Conservation (phyloP, 92 coral and sea anemone species). For the Blastomussa wellsi region DNA sequence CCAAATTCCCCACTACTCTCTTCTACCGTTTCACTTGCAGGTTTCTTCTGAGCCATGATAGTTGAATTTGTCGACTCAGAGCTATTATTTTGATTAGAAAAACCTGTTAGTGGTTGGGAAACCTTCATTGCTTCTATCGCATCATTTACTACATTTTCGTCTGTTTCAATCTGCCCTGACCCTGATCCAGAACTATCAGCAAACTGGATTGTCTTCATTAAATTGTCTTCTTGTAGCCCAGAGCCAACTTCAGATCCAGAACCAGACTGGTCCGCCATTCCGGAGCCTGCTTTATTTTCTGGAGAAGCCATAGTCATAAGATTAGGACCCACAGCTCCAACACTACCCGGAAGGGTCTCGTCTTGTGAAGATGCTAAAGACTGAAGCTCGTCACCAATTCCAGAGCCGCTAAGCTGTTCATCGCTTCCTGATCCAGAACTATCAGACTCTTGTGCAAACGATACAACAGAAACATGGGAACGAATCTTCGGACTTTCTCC, state of each 20-base stretch:
- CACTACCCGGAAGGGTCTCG: slow-evolving; percentile 90
- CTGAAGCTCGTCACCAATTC: slow-evolving; percentile 1
- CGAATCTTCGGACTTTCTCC: slow-evolving; percentile 22
- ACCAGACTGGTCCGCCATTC: slow-evolving; percentile 49
- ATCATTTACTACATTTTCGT: slow-evolving; percentile 13
- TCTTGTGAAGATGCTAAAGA: slow-evolving; percentile 48
- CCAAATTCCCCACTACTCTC: slow-evolving; percentile 50
- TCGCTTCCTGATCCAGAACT: slow-evolving; percentile 42
- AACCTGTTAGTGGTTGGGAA: slow-evolving; percentile 21
- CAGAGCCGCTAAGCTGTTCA: slow-evolving; percentile 26
- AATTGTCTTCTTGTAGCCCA: slow-evolving; percentile 25
- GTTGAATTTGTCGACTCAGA: slow-evolving; percentile 13
- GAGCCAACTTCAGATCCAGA: slow-evolving; percentile 63
- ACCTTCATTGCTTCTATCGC: slow-evolving; percentile 18
- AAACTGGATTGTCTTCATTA: slow-evolving; percentile 16
- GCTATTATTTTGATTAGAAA: background rate
- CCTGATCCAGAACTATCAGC: slow-evolving; percentile 65
- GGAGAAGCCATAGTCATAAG: slow-evolving; percentile 89
- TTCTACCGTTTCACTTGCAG: background rate
- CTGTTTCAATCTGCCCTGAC: slow-evolving; percentile 46
- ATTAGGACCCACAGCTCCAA: slow-evolving; percentile 91
- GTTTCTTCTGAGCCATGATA: slow-evolving; percentile 16
- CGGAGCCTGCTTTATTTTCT: slow-evolving; percentile 65
- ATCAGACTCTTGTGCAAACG: slow-evolving; percentile 1
- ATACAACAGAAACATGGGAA: slow-evolving; percentile 2